phyloP scores from a whole-genome alignment of 2,888 invertebrate genomes.

The Phrixothrix hirtus region DNA sequence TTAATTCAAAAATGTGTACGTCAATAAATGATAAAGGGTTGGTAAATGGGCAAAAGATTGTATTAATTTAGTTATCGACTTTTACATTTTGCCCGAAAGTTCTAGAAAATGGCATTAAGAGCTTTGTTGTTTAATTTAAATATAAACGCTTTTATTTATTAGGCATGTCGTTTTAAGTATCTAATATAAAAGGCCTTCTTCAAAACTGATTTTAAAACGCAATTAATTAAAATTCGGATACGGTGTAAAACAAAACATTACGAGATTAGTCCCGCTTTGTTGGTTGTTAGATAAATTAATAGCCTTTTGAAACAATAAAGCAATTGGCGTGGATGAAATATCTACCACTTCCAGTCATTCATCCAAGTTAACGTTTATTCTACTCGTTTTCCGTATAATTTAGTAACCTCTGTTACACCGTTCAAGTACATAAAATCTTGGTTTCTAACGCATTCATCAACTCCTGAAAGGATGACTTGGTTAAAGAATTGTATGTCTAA shows the following conservation, averaged over 20 bases:
- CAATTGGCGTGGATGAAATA: conserved; percentile 43
- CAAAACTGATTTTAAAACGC: background rate
- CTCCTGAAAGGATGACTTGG: conserved; percentile 4
- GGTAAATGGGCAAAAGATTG: too few species aligned
- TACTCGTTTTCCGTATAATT: conserved; percentile 42
- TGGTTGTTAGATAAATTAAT: conserved; percentile 43
- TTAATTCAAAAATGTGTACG: too few species aligned
- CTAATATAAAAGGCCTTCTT: background rate
- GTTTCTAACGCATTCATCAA: conserved; percentile 37
- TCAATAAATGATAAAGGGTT: too few species aligned
- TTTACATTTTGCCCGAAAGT: too few species aligned
- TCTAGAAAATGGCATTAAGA: too few species aligned
- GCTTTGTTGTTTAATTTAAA: too few species aligned
- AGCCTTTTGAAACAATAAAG: conserved; percentile 43
- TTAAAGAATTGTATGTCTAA: background rate
- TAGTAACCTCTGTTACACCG: conserved; percentile 36
- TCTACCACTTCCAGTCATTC: conserved; percentile 34
- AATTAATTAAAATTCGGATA: conserved; percentile 10
- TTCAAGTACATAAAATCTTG: conserved; percentile 38
- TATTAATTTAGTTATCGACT: background rate
- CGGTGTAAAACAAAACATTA: conserved; percentile 30
- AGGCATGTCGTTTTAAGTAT: background rate
- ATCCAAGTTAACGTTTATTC: conserved; percentile 34
- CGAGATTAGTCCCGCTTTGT: conserved; percentile 32
- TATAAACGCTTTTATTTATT: background rate